phyloP scores from a whole-genome alignment of 2,888 invertebrate genomes.

The Agrilus mali region DNA sequence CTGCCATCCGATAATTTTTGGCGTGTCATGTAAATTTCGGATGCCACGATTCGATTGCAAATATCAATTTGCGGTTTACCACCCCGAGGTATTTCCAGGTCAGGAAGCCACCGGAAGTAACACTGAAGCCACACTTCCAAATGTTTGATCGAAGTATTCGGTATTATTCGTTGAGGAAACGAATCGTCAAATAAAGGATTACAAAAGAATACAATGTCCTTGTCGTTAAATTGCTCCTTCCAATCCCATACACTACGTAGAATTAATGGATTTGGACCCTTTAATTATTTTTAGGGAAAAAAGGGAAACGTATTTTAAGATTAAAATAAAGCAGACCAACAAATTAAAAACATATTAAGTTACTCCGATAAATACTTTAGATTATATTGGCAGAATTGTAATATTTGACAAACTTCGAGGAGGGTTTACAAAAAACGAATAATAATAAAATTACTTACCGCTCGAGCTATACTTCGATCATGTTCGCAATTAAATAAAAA shows the following conservation, averaged over 20 bases:
- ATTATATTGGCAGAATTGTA: too few species aligned
- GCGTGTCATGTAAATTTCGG: slow-evolving; percentile 36
- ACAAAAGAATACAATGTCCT: slow-evolving; percentile 68
- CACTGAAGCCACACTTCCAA: slow-evolving; percentile 77
- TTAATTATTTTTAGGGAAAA: slow-evolving; percentile 4
- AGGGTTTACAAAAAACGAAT: too few species aligned
- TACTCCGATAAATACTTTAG: too few species aligned
- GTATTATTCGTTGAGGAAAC: slow-evolving; percentile 32
- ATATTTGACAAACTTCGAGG: too few species aligned
- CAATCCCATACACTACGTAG: slow-evolving; percentile 81
- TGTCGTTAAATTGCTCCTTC: slow-evolving; percentile 74
- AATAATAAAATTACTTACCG: slow-evolving; percentile 32
- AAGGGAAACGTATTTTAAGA: slow-evolving; percentile 1
- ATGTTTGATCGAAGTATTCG: slow-evolving; percentile 40
- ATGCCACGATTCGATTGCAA: slow-evolving; percentile 35
- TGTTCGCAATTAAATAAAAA: slow-evolving; percentile 83
- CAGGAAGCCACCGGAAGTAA: slow-evolving; percentile 80
- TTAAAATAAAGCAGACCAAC: slow-evolving; percentile 4
- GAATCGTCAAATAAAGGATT: slow-evolving; percentile 62
- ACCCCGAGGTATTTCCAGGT: slow-evolving; percentile 63
- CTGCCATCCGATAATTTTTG: slow-evolving; percentile 21
- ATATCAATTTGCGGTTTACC: slow-evolving; percentile 49
- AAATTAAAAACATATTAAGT: too few species aligned
- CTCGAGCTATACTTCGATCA: slow-evolving; percentile 56
- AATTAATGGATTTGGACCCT: slow-evolving; percentile 35